Evolutionary conservation across 2,113 vertebrate species (phyloP), one percentile per base, ranked within the genome.

Genomic region (Euleptes europaea): DNA sequence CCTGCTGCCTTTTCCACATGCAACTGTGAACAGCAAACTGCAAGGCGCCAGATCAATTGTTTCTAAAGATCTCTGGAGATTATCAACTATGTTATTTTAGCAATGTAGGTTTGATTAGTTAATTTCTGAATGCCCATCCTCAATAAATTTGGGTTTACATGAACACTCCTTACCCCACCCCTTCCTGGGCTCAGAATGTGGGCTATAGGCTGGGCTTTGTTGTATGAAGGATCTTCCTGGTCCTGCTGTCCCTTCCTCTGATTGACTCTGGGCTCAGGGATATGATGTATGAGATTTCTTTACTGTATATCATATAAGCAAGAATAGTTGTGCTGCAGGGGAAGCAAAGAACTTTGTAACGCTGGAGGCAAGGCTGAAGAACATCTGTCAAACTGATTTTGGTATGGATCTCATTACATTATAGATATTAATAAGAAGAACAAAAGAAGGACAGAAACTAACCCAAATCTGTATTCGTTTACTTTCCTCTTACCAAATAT

Each of bases 391-490:
- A 88, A 75, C 87, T 49, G 91, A 73, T 57, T 76, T 73, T 78
- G 35, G 35, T 79, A 35, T 79, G 80, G 88, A 65, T 91, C 71
- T 86, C 42, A 84, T 92, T 93, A 78, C 38, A n/a, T 11, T 63
- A 44, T 8, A 76, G 57, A 90, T 89, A 91, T 82, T 92, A 67
- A 79, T 49, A 80, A 84, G 80, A 80, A 91, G 90, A 91, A 93
- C 91, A 94, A 93, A 93, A 89, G 82, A 92, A 89, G 83, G 78
- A 21, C 28, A 88, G 83, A 95, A 93, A 92, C 90, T 83, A 92
- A 70, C 76, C 86, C 82, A 91, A 89, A 90, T 90, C 89, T 90
- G 90, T 2, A 93, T 92, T 89, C 89, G 54, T 92, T 94, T 92
- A 72, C 91, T 65, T 88, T 92, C 70, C 84, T 87, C 86, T 87